Evolutionary conservation across 2,113 vertebrate species (phyloP).

Genomic region (Phaethornis superciliosus): DNA sequence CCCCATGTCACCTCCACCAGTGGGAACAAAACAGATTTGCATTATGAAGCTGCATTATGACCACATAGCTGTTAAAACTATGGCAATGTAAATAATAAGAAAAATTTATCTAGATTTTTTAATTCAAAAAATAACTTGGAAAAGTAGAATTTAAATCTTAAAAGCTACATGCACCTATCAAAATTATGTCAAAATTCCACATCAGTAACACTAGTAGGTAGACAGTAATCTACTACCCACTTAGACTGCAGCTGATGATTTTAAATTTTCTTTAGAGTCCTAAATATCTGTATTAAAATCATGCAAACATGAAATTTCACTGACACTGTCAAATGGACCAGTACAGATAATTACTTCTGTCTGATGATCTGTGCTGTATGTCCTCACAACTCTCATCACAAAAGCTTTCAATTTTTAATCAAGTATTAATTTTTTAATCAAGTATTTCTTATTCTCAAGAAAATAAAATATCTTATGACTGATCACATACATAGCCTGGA

Average conservation of each 20-base stretch:
- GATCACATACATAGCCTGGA: not conserved
- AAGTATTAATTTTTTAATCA: not conserved
- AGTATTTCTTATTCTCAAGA: not conserved
- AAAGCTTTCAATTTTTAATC: not conserved
- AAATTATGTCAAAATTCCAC: not conserved
- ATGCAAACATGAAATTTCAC: not conserved
- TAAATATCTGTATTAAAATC: not conserved
- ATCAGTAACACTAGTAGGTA: not conserved
- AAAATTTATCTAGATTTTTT: not conserved
- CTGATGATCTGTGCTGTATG: not conserved
- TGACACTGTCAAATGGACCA: not conserved
- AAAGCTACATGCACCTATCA: not conserved
- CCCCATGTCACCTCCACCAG: not conserved
- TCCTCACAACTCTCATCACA: not conserved
- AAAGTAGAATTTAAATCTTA: not conserved
- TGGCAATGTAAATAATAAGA: not conserved
- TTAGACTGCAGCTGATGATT: accelerated
- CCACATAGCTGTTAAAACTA: not conserved
- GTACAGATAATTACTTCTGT: not conserved
- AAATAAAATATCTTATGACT: not conserved
- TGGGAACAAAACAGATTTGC: not conserved
- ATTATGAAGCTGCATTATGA: not conserved
- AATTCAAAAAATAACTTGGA: not conserved
- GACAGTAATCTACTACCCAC: not conserved
- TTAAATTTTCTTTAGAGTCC: not conserved